These are phyloP conservation scores for Zelleria hepariella DNA, from an alignment of 2,888 invertebrate species.

Conservation along the genomic window DNA sequence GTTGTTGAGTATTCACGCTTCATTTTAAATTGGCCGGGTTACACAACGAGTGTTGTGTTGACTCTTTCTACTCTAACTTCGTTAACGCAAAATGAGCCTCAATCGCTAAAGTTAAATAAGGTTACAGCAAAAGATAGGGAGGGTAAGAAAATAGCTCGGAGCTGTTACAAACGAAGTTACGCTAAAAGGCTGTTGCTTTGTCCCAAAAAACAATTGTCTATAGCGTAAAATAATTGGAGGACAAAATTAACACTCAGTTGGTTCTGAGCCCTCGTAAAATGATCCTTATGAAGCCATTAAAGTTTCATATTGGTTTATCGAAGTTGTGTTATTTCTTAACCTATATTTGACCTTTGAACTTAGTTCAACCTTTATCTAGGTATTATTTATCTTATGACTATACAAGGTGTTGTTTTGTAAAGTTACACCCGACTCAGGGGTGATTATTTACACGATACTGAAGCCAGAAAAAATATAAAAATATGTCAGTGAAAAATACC, in stretches of 20 bases:
- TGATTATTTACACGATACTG: too few species aligned
- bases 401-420: too few species aligned
- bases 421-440: too few species aligned
- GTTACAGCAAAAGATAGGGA: constrained; percentile 46
- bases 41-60: neutral
- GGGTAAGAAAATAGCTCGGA: constrained; percentile 34
- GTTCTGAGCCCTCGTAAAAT: neutral
- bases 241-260: neutral
- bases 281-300: too few species aligned
- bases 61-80: constrained; percentile 35
- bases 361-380: too few species aligned
- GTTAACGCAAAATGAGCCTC: constrained; percentile 54
- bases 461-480: too few species aligned
- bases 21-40: neutral
- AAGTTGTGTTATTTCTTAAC: too few species aligned
- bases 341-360: too few species aligned
- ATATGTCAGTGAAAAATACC: too few species aligned
- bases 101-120: constrained; percentile 64
- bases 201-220: constrained; percentile 1
- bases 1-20: neutral
- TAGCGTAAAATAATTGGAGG: neutral
- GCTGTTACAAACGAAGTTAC: constrained; percentile 6
- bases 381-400: too few species aligned
- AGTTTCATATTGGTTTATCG: too few species aligned
- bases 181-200: constrained; percentile 3